Percentiles rank a stretch among this genome's conserved stretches.
Conservation (phyloP, 2,888 invertebrate genomes). For the Epiblema foenella region DNA sequence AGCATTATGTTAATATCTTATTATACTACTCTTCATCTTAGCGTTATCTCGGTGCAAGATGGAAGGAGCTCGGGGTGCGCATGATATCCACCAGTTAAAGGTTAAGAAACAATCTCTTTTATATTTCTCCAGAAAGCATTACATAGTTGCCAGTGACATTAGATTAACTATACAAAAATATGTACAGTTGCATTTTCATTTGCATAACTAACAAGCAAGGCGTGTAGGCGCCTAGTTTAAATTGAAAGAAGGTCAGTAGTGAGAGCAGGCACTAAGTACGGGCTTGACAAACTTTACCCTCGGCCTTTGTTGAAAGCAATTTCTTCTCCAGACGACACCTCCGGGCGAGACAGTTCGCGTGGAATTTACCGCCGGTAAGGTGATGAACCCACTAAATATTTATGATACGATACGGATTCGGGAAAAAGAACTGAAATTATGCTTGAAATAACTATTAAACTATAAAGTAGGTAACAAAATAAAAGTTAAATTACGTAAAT, state of each 20-base stretch:
- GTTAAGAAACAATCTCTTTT: too few relatives aligned
- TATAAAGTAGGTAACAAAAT: too few relatives aligned
- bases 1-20: too few relatives aligned
- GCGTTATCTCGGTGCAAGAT: too few relatives aligned
- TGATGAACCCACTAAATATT: conserved; percentile 28
- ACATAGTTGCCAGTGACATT: too few relatives aligned
- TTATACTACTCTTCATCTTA: too few relatives aligned
- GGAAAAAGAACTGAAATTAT: neutral
- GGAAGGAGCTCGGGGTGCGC: too few relatives aligned
- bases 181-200: conserved; percentile 34
- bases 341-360: conserved; percentile 20
- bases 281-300: conserved; percentile 30
- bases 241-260: conserved; percentile 43
- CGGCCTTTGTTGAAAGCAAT: conserved; percentile 38
- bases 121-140: too few relatives aligned
- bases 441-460: neutral
- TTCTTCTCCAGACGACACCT: conserved; percentile 30
- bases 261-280: conserved; percentile 35
- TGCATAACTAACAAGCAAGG: conserved; percentile 38
- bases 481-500: too few relatives aligned
- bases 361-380: conserved; percentile 31
- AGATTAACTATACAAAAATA: conserved; percentile 12
- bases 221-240: conserved; percentile 20
- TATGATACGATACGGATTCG: neutral
- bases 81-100: too few relatives aligned